Percentiles rank a stretch among this genome's conserved stretches.
Conservation (phyloP, 1,140 invertebrate species). For the Eueides isabella region DNA sequence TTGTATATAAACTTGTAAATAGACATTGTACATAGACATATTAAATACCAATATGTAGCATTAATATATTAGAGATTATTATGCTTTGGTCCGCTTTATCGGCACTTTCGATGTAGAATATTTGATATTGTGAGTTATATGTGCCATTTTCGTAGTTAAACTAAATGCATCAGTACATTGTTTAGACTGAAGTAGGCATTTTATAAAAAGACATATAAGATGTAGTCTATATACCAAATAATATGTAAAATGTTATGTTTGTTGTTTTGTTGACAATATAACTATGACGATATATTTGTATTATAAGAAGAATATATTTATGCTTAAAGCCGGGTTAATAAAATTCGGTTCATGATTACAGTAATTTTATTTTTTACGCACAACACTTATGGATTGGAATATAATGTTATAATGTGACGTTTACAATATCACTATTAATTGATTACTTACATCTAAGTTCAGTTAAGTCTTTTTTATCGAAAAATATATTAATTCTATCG, state of each 20-base stretch:
- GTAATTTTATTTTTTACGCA: slow-evolving; percentile 71
- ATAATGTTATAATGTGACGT: slow-evolving; percentile 55
- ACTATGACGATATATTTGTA: slow-evolving; percentile 54
- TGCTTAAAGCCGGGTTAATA: slow-evolving; percentile 61
- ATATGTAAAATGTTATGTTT: slow-evolving; percentile 64
- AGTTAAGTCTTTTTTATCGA: slow-evolving; percentile 74
- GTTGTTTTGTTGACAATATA: slow-evolving; percentile 68
- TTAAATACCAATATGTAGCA: slow-evolving; percentile 67
- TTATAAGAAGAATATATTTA: slow-evolving; percentile 57
- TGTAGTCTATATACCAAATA: slow-evolving; percentile 65
- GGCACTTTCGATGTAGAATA: slow-evolving; percentile 49
- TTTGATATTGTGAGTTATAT: slow-evolving; percentile 41
- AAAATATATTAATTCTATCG: slow-evolving; percentile 78
- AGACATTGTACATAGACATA: slow-evolving; percentile 53
- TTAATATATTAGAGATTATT: slow-evolving; percentile 52
- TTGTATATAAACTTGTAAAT: slow-evolving; percentile 51
- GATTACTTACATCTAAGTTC: slow-evolving; percentile 70
- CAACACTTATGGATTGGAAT: slow-evolving; percentile 69
- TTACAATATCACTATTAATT: slow-evolving; percentile 60
- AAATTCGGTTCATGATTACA: slow-evolving; percentile 50
- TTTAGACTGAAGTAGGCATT: slow-evolving; percentile 67
- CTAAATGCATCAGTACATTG: slow-evolving; percentile 39
- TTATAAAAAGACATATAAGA: slow-evolving; percentile 69
- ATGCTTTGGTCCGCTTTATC: slow-evolving; percentile 68
- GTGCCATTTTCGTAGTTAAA: slow-evolving; percentile 62